Percentiles rank a stretch among this genome's conserved stretches.
Evolutionary conservation across 1,140 invertebrate species (phyloP).

Genomic region (Metaphire vulgaris): DNA sequence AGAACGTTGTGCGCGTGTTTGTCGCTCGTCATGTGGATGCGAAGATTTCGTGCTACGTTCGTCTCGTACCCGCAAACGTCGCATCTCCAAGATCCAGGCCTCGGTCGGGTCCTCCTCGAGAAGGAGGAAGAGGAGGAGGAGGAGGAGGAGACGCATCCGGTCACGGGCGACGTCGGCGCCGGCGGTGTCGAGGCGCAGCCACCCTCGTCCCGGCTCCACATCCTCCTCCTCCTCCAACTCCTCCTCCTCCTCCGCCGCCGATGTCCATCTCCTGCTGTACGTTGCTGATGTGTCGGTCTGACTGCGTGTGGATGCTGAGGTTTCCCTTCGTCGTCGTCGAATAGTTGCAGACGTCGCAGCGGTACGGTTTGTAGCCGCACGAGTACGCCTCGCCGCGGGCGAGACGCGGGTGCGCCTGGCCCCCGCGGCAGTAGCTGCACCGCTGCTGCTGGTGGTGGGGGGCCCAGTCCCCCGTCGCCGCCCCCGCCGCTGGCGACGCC

Average conservation of each 20-base stretch:
- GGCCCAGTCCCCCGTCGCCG: no score
- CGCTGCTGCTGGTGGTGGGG: no score
- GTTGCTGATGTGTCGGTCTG: conserved; percentile 98
- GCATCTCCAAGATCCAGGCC: conserved; percentile 90
- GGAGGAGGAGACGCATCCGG: conserved; percentile 33
- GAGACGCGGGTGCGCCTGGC: conserved; percentile 90
- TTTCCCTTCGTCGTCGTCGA: conserved; percentile 99
- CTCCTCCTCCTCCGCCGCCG: conserved; percentile 8
- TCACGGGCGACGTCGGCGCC: conserved; percentile 26
- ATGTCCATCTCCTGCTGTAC: conserved; percentile 79
- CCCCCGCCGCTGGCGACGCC: no score
- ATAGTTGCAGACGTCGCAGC: conserved; percentile 81
- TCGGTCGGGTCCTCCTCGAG: conserved; percentile 64
- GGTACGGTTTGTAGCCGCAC: conserved; percentile 84
- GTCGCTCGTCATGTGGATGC: conserved; percentile 95
- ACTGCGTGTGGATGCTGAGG: conserved; percentile 99
- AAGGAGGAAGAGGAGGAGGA: neutral
- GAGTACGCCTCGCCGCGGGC: conserved; percentile 96
- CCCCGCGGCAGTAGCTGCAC: conserved; percentile 95
- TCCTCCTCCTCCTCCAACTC: neutral
- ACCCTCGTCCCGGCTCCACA: neutral
- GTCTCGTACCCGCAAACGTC: conserved; percentile 98
- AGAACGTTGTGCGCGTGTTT: conserved; percentile 96
- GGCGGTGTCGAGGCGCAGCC: neutral
- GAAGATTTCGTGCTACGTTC: conserved; percentile 86